Evolutionary conservation across 2,888 invertebrate species (phyloP), one percentile per base, ranked within the genome.

Genomic region (Cryptus armator): DNA sequence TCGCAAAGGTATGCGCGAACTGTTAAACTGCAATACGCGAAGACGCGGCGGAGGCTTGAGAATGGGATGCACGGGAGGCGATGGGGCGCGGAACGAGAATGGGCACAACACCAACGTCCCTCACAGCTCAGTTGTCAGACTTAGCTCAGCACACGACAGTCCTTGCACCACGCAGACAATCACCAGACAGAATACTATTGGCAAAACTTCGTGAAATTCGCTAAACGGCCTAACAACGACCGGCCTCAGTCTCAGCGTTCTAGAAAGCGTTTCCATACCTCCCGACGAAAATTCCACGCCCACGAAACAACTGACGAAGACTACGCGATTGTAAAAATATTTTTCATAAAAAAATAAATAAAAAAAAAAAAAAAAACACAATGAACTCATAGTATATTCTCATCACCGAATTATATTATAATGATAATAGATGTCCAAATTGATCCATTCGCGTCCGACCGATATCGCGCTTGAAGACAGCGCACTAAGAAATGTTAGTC

Each of bases 1-100:
- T 93, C 95, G 97, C 77, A 96, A 97, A 91, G 98, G 98, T 24
- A 97, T 98, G 96, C 95, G 96, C 85, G 98, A 98, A 93, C 95
- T 98, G 32, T 93, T 98, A 48, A 95, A 96, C 84, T 97, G 97
- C 91, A 94, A 94, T 19, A 87, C 91, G 29, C 89, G 92, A 2
- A 64, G 84, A 10, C 90, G 90, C 43, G 88, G 92, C 9, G 89
- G 90, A n/a, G 81, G 85, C 43, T 92, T 89, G 78, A 90, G 91
- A 62, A 92, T 91, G 85, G 90, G 84, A 24, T 90, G 88, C 71
- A 80, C 87, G 14, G 88, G 89, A 2, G 89, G 88, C 1, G 89
- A 90, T 14, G 82, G 83, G 0, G 86, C 85, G 6, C 89, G 88
- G 4, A 87, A 90, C 14, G 91, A 92, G 29, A 91, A 90, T 44